Evolutionary conservation across 2,113 vertebrate genomes (phyloP), one percentile per base, ranked within the genome.

Genomic region (Indicator maculatus): DNA sequence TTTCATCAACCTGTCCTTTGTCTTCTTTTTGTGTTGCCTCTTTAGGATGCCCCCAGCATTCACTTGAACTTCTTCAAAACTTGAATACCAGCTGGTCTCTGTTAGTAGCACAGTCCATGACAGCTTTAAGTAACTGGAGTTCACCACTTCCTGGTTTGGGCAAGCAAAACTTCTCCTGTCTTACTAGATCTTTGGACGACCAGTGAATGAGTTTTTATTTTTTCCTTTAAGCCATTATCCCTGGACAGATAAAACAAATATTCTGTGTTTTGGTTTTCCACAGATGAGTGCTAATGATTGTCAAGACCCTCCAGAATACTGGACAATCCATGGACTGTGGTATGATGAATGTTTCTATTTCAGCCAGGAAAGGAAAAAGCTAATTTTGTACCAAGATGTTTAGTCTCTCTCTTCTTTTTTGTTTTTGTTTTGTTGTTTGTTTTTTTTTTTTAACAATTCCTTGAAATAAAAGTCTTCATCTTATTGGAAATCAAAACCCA

Each of bases 291-390:
- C 52, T 24, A 80, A 97, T 18, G 84, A 95, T 60, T 98, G 98
- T 61, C 61, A 76, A 16, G 65, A 97, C 38, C 96, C 98, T 8
- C 98, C 97, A 12, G 72, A 96, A 16, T 98, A 98, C 71, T 98
- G 98, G 98, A 98, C 98, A 9, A 98, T 98, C 52, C 98, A 98
- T 23, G 98, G 98, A 47, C 50, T 98, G 10, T 98, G 98, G 98
- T 95, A 96, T 96, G 96, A 38, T 60, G 7, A 15, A 5, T 45
- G 10, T 3, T 86, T 93, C 50, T 74, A 58, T 81, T 96, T 94
- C 38, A 45, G 3, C 16, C 8, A 77, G 26, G 31, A 76, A 76
- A 56, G 12, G 28, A 41, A 93, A 63, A 83, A 45, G 10, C 15
- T 36, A 26, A 9, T 70, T 55, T 69, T 75, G 8, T 67, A 71